Evolutionary conservation across 1,140 invertebrate species (phyloP), one percentile per base, ranked within the genome.

Genomic region (Drosophila auraria): DNA sequence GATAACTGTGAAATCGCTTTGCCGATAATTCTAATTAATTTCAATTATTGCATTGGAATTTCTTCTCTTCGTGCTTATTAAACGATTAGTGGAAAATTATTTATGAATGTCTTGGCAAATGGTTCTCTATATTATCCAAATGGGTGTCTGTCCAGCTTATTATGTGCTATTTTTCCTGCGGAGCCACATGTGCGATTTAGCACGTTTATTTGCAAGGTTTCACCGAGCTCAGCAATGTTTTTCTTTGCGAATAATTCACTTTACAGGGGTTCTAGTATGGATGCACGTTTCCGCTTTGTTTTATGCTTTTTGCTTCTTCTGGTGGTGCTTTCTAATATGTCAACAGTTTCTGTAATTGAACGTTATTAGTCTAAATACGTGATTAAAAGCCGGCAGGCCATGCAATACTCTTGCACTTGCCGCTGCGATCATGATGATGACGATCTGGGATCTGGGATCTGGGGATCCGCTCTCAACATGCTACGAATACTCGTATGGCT

Each of bases 301-400:
- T 66, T 45, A 17, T 38, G 54, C 49, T 59, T 66, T 77, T 76
- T 61, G 30, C 66, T 25, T 76, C 53, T 61, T 30, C 66, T 51
- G 25, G 23, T 50, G 51, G 38, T 71, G 78, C 78, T 80, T 80
- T 80, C 78, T 80, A 80, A 80, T 80, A 80, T 73, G 77, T 80
- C 78, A 73, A 73, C 56, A 70, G 74, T 73, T 73, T 73, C 77
- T 73, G 61, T 80, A 80, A 80, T 80, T 80, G 77, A 80, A 80
- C 77, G 77, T 80, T 80, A 80, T 80, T 80, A 80, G 78, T 80
- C 78, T 74, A 80, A 80, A 80, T 80, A 80, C 78, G 78, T 80
- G 78, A 80, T 80, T 80, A 80, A 80, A 58, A 80, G 69, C 69
- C 77, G 77, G 68, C 78, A 45, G 40, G 58, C 63, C 69, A 66